phyloP scores from a whole-genome alignment of 1,140 invertebrate species.

The Drosophila navojoa region DNA sequence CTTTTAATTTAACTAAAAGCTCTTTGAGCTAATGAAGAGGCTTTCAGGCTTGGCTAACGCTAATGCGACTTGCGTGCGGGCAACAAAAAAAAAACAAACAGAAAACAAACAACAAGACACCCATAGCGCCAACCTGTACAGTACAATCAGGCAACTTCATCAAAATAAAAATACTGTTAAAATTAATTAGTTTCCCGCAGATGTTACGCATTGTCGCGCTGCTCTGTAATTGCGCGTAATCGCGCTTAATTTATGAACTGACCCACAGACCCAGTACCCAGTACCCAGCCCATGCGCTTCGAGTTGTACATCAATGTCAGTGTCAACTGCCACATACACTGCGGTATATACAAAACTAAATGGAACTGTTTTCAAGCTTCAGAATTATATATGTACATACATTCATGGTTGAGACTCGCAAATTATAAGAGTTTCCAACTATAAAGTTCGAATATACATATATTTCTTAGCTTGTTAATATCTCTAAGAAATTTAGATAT shows the following conservation, averaged over 20 bases:
- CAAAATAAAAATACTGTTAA: conserved; percentile 36
- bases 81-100: not conserved
- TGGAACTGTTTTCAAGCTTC: not conserved
- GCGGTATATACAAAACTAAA: not conserved
- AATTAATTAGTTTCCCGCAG: conserved; percentile 59
- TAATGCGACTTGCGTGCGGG: conserved; percentile 66
- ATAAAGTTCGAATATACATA: no score
- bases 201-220: conserved; percentile 57
- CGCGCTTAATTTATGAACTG: conserved; percentile 67
- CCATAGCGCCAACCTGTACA: conserved; percentile 26
- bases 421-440: no score
- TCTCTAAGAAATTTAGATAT: no score
- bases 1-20: conserved; percentile 76
- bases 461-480: no score
- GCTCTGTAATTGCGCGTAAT: conserved; percentile 67
- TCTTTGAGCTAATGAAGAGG: conserved; percentile 31
- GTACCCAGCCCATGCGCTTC: not conserved
- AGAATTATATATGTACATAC: not conserved
- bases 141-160: conserved; percentile 18
- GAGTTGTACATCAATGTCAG: conserved; percentile 25
- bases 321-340: conserved; percentile 8
- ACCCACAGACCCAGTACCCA: conserved; percentile 62
- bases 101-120: conserved; percentile 8
- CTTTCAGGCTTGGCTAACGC: conserved; percentile 42
- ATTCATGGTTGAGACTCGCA: no score